Conservation (phyloP, 2,888 invertebrate species). For the Drosophila suboccidentalis region DNA sequence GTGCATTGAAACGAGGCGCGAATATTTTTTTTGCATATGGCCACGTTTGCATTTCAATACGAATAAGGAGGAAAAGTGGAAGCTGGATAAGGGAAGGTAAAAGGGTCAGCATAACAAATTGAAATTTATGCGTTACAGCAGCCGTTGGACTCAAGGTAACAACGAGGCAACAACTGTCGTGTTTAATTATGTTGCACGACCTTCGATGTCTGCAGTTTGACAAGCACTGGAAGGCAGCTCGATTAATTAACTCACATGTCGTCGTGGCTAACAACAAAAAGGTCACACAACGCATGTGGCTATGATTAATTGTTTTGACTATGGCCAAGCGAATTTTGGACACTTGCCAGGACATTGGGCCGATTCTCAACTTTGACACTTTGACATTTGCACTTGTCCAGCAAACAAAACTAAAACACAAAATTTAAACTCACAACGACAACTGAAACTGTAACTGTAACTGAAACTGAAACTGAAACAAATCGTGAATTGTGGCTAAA, state of each 20-base stretch:
- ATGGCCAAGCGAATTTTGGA: slow-evolving; percentile 35
- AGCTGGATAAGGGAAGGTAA: too few relatives aligned
- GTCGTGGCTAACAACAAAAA: slow-evolving; percentile 32
- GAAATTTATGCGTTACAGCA: slow-evolving; percentile 75
- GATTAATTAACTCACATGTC: slow-evolving; percentile 78
- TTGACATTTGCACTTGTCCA: slow-evolving; percentile 50
- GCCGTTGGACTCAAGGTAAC: slow-evolving; percentile 31
- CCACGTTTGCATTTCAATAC: slow-evolving; percentile 26
- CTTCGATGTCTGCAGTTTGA: slow-evolving; percentile 69
- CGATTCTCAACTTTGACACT: slow-evolving; percentile 54
- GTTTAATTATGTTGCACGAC: slow-evolving; percentile 63
- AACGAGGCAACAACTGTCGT: slow-evolving; percentile 27
- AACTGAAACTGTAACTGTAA: slow-evolving; percentile 2
- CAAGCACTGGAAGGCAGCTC: slow-evolving; percentile 61
- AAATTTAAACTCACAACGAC: background rate
- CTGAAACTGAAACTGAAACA: background rate
- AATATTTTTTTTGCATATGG: slow-evolving; percentile 71
- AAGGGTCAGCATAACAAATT: slow-evolving; percentile 61
- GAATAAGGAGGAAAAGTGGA: background rate
- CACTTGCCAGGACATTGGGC: slow-evolving; percentile 25
- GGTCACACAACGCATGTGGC: slow-evolving; percentile 55
- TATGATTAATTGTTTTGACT: slow-evolving; percentile 66
- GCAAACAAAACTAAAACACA: slow-evolving; percentile 19
- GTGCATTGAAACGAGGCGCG: slow-evolving; percentile 65
- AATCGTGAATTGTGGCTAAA: slow-evolving; percentile 23